Evolutionary conservation across 2,797 vertebrate species (phyloP).

Genomic region (Uromys caudimaculatus): DNA sequence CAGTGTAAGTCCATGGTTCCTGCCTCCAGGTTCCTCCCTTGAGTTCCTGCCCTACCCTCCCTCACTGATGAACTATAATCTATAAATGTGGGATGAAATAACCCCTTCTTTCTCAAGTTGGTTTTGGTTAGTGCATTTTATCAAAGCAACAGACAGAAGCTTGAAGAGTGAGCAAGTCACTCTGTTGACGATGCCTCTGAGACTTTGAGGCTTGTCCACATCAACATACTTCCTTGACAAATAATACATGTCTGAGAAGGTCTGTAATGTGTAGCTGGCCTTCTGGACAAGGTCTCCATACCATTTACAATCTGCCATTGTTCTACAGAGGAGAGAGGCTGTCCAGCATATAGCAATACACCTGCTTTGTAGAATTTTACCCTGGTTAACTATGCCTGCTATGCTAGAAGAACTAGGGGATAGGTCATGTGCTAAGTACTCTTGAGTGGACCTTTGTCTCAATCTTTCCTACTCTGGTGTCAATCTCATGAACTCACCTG

Average conservation of each 20-base stretch:
- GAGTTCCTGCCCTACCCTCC: not conserved
- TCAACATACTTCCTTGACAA: not conserved
- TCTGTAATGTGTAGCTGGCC: not conserved
- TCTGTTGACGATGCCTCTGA: not conserved
- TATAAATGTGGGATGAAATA: not conserved
- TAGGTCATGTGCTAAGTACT: not conserved
- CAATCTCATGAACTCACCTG: not conserved
- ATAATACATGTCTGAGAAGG: not conserved
- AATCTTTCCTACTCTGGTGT: not conserved
- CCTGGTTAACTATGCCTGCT: not conserved
- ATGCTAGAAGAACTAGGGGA: fast-evolving
- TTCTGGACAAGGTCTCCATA: not conserved
- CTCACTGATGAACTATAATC: not conserved
- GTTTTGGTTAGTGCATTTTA: not conserved
- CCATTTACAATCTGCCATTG: not conserved
- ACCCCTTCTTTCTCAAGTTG: not conserved
- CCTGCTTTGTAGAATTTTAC: not conserved
- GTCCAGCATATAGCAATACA: too few species aligned
- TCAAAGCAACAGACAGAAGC: not conserved
- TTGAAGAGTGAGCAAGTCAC: not conserved
- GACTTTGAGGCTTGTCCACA: not conserved
- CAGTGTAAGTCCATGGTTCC: not conserved
- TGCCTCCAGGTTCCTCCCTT: not conserved
- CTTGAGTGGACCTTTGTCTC: not conserved
- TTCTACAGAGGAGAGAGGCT: not conserved